Conservation (phyloP, 2,888 invertebrate genomes). For the Pelosia muscerda region DNA sequence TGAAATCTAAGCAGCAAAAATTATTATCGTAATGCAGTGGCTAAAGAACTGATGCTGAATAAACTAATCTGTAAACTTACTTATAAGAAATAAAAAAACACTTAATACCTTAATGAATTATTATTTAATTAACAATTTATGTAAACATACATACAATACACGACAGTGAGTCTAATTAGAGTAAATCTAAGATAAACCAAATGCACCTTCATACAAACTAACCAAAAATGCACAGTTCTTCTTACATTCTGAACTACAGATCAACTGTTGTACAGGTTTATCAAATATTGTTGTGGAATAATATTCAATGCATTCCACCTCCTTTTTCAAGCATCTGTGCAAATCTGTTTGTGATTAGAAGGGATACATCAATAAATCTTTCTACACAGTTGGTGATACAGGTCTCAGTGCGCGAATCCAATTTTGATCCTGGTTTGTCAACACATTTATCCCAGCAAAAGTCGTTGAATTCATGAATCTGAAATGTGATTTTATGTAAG, state of each 20-base stretch:
- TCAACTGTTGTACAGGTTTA: slow-evolving; percentile 33
- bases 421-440: slow-evolving; percentile 94
- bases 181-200: slow-evolving; percentile 34
- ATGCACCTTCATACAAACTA: slow-evolving; percentile 36
- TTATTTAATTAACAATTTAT: slow-evolving; percentile 40
- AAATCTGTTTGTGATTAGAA: slow-evolving; percentile 95
- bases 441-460: slow-evolving; percentile 99
- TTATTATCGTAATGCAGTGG: neutral
- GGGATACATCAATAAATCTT: slow-evolving; percentile 96
- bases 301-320: slow-evolving; percentile 83
- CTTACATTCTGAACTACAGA: slow-evolving; percentile 35
- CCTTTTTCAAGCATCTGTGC: slow-evolving; percentile 94
- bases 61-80: slow-evolving; percentile 44
- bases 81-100: slow-evolving; percentile 44
- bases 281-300: slow-evolving; percentile 23
- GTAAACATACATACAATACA: slow-evolving; percentile 36
- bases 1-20: too few species aligned
- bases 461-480: slow-evolving; percentile 97
- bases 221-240: slow-evolving; percentile 42
- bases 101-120: slow-evolving; percentile 33
- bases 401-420: slow-evolving; percentile 95
- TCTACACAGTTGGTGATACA: slow-evolving; percentile 97
- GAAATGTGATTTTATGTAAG: slow-evolving; percentile 45
- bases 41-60: neutral
- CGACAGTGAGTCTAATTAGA: slow-evolving; percentile 28